Evolutionary conservation across 2,888 invertebrate species (phyloP), one percentile per base, ranked within the genome.

Genomic region (Caenorhabditis sp.): DNA sequence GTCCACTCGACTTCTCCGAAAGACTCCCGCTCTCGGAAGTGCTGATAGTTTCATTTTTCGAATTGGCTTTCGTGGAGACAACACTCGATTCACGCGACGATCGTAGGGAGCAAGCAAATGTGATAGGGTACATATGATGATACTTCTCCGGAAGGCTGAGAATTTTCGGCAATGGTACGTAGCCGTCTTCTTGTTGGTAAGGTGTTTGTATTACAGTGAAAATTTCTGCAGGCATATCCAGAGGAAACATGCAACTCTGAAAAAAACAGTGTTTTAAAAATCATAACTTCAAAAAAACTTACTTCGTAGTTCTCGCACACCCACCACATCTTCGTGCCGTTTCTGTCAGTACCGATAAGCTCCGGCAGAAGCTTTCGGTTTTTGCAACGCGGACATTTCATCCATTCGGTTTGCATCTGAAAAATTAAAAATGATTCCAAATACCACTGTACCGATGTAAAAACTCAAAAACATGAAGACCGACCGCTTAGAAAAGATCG

Each of bases 241-340:
- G 68, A 6, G 90, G 90, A 50, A 89, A 90, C 20, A 68, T 61
- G 77, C 90, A 90, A 13, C 72, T 76, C 90, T 90, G 70, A 72
- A 88, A 87, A 35, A 61, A 13, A 20, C n/a, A n/a, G n/a, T n/a
- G n/a, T n/a, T n/a, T n/a, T n/a, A n/a, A 15, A 58, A 9, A 32
- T 6, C 40, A 40, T 69, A 20, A 32, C 2, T 1, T 9, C 44
- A 47, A 26, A 44, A 20, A 50, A 67, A 76, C 55, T 44, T 51
- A 85, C 81, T n/a, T 53, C 20, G 40, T 28, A 65, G 51, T 76
- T 77, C 22, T 72, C 68, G 64, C 82, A 82, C 2, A 78, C 35
- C 82, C 82, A 82, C 77, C 77, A 82, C 26, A 71, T 32, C 37
- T 50, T 62, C 15, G 44, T 8, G 20, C 81, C 81, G 35, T 65